Conservation (phyloP, 2,113 vertebrate species). For the Urocitellus parryii region DNA sequence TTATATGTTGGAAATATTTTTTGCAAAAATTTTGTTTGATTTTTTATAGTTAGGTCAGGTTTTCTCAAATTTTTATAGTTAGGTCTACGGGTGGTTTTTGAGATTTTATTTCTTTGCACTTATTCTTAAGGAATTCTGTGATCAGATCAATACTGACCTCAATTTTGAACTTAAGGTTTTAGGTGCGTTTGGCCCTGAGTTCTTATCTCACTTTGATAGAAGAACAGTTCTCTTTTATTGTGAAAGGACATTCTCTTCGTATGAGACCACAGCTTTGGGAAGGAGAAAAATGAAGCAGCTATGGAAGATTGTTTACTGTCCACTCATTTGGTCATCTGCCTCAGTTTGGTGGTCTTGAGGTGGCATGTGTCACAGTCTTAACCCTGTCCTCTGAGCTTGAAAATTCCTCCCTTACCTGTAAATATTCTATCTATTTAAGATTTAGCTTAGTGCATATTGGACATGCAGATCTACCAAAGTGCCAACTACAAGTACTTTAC, state of each 20-base stretch:
- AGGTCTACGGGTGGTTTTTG: background rate
- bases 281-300: background rate
- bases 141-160: background rate
- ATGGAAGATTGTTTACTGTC: background rate
- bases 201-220: background rate
- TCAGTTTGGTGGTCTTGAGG: background rate
- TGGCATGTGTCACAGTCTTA: background rate
- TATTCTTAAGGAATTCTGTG: constrained; percentile 17
- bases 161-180: background rate
- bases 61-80: background rate
- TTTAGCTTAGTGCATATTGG: background rate
- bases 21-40: too few species aligned
- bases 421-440: background rate
- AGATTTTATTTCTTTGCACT: constrained; percentile 37
- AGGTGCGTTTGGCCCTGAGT: background rate
- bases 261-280: background rate
- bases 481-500: background rate
- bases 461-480: background rate
- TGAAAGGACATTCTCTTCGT: background rate
- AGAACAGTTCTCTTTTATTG: background rate
- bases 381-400: background rate
- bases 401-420: background rate
- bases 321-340: background rate
- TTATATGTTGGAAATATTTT: constrained; percentile 12
- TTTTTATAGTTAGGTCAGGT: too few species aligned